A percentile compares a stretch with the other conserved stretches of the same genome.
phyloP scores from a whole-genome alignment of 1,140 invertebrate species.

The Arion vulgaris region DNA sequence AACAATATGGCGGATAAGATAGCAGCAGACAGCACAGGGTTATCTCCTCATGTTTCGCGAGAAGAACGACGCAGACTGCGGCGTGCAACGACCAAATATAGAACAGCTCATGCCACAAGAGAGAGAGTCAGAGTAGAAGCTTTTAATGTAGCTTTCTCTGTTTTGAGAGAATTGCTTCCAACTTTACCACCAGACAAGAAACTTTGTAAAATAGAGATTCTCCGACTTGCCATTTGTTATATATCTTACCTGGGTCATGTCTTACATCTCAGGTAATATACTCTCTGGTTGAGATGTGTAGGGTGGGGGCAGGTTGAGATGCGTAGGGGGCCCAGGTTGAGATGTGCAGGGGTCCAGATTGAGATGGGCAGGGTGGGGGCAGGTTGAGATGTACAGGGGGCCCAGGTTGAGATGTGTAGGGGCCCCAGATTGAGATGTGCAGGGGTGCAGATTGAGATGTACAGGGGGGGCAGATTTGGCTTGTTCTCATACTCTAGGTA shows the following conservation, averaged over 20 bases:
- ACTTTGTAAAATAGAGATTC: slow-evolving; percentile 95
- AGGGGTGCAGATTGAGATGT: no score
- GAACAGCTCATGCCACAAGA: slow-evolving; percentile 94
- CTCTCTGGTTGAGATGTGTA: no score
- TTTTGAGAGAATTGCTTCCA: slow-evolving; percentile 89
- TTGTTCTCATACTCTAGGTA: no score
- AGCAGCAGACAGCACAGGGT: slow-evolving; percentile 51
- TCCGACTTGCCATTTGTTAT: slow-evolving; percentile 94
- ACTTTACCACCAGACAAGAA: slow-evolving; percentile 97
- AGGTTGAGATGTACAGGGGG: no score
- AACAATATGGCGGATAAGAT: neutral
- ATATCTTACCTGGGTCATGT: slow-evolving; percentile 90
- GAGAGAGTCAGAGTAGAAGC: slow-evolving; percentile 97
- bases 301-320: no score
- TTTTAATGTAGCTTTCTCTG: slow-evolving; percentile 87
- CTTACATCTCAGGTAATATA: slow-evolving; percentile 76
- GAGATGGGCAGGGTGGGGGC: no score
- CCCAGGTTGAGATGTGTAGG: no score
- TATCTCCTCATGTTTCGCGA: slow-evolving; percentile 73
- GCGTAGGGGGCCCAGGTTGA: no score
- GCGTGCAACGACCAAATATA: slow-evolving; percentile 94
- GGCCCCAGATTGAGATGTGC: no score
- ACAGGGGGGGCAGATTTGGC: no score
- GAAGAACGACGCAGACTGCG: slow-evolving; percentile 92
- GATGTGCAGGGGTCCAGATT: no score